Evolutionary conservation across 2,888 invertebrate species (phyloP), one percentile per base, ranked within the genome.

Genomic region (Prosopocoilus inquinatus): DNA sequence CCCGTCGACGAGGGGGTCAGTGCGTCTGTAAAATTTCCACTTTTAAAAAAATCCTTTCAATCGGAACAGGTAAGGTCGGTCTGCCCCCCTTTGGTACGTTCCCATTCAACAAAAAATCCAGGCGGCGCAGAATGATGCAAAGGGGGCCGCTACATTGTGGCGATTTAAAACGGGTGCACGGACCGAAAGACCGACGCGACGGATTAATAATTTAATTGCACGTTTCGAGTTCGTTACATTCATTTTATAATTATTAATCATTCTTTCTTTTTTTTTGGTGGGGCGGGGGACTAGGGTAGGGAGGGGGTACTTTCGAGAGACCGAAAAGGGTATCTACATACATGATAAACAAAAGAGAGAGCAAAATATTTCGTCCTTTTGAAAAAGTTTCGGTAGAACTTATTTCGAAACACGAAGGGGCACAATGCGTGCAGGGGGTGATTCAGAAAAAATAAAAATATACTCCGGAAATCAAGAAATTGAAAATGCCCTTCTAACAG

Each of bases 11-110:
- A 65, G 66, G 69, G 72, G 73, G 73, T 73, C 73, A 71, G 59
- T 65, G 55, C 51, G 73, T 73, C 73, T 74, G 73, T 70, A 73
- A 75, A 75, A 74, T 71, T 72, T 55, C 60, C 60, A 59, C 63
- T 65, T 65, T 64, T 67, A 66, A 69, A 73, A 72, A 72, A 65
- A 51, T 50, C 62, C 55, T 51, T 70, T 74, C 64, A 70, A 71
- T 70, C 53, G 57, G 67, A 75, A 74, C 75, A 74, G 74, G 75
- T 75, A 74, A 63, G 36, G 50, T 13, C 34, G 49, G 47, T 47
- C 34, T 36, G 13, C 41, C 13, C 15, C 41, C 41, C 39, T 38
- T 41, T 16, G 13, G 41, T 41, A 13, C 41, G 15, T 41, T 41
- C 13, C n/a, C 12, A 5, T 9, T 9, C 41, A 2, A 28, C 20